Conservation (phyloP, 1,140 invertebrate genomes). For the Lamellibrachia luymesi region DNA sequence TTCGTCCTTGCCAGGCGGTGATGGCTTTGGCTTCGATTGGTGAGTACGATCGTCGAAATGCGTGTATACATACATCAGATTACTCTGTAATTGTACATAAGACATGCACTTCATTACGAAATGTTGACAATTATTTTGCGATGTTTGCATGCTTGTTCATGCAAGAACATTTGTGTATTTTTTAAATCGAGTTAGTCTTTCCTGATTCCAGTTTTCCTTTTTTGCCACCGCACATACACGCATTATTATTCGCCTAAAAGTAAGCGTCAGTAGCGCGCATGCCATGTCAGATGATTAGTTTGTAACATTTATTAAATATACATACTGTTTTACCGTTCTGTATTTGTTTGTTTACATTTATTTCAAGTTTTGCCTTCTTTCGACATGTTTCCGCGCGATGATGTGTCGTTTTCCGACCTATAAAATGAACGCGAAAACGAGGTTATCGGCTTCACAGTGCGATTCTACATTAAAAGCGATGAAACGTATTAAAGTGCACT, state of each 20-base stretch:
- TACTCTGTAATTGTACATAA: neutral
- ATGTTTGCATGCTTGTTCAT: neutral
- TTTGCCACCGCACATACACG: neutral
- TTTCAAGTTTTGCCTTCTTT: neutral
- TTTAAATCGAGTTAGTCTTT: neutral
- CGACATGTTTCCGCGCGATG: neutral
- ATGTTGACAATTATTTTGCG: neutral
- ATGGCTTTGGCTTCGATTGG: neutral
- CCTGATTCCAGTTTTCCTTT: neutral
- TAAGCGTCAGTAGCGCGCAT: neutral
- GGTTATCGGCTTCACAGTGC: neutral
- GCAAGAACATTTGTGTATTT: neutral
- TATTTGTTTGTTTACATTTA: neutral
- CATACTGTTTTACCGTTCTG: neutral
- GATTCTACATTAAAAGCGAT: neutral
- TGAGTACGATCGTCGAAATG: neutral
- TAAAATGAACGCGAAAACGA: neutral
- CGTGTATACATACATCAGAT: neutral
- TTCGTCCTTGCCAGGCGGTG: neutral
- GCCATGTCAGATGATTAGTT: neutral
- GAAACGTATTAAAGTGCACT: neutral
- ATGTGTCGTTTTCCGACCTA: constrained; percentile 1
- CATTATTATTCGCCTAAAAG: neutral
- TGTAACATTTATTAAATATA: neutral
- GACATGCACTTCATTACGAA: neutral